Conservation (phyloP, 2,888 invertebrate genomes). For the Acrocera orbiculus region DNA sequence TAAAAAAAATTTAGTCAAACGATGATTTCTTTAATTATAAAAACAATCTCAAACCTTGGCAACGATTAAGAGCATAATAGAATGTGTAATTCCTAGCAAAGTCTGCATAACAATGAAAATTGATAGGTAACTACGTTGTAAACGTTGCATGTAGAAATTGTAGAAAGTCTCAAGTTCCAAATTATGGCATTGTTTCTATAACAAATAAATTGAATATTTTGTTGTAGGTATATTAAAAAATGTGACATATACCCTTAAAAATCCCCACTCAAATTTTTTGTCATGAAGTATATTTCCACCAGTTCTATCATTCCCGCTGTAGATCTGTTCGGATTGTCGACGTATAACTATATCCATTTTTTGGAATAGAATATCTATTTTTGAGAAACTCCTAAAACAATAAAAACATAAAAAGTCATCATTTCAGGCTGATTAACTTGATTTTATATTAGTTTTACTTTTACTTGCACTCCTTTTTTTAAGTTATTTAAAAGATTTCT, state of each 20-base stretch:
- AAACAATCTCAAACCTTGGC: slow-evolving; percentile 26
- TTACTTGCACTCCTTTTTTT: background rate
- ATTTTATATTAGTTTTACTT: background rate
- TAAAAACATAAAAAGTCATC: too few relatives aligned
- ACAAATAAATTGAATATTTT: background rate
- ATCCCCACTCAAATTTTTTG: slow-evolving; percentile 31
- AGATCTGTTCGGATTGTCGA: slow-evolving; percentile 12
- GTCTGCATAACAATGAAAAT: slow-evolving; percentile 54
- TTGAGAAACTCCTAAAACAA: too few relatives aligned
- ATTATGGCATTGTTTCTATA: slow-evolving; percentile 56
- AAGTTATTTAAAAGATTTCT: background rate
- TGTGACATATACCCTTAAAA: slow-evolving; percentile 21
- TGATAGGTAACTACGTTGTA: slow-evolving; percentile 60
- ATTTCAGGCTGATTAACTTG: background rate
- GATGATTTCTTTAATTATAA: slow-evolving; percentile 18
- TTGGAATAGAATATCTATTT: background rate
- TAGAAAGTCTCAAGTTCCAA: slow-evolving; percentile 58
- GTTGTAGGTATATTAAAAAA: background rate
- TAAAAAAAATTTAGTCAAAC: background rate
- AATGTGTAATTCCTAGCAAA: slow-evolving; percentile 44
- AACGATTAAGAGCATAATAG: slow-evolving; percentile 36
- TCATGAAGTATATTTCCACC: slow-evolving; percentile 17
- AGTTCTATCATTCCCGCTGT: slow-evolving; percentile 7
- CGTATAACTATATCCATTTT: slow-evolving; percentile 13
- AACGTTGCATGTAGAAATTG: slow-evolving; percentile 53